Evolutionary conservation across 92 coral and sea anemone species (phyloP).

Genomic region (Epizoanthus illoricatus): DNA sequence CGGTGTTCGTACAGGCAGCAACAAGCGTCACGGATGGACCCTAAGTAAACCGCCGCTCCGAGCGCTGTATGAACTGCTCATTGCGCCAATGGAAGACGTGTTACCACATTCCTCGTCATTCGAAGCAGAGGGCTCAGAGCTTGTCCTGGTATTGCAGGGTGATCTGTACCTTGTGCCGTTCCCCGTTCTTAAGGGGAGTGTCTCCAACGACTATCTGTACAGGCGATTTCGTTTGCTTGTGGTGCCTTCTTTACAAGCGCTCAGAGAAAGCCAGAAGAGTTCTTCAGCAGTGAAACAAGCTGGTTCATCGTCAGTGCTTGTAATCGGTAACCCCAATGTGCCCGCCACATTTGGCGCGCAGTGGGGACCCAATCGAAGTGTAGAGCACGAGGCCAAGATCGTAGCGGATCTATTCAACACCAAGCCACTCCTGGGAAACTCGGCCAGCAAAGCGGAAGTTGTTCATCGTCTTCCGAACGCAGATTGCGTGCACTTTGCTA

Average conservation of each 20-base stretch:
- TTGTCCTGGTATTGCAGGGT: slow-evolving; percentile 92
- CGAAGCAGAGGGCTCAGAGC: slow-evolving; percentile 84
- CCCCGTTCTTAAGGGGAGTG: slow-evolving; percentile 85
- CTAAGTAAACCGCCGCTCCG: slow-evolving; percentile 84
- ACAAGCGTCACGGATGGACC: slow-evolving; percentile 64
- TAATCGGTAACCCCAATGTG: slow-evolving; percentile 93
- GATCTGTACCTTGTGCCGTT: slow-evolving; percentile 96
- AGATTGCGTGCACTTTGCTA: slow-evolving; percentile 95
- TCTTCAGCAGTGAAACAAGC: slow-evolving; percentile 40
- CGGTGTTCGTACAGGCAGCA: slow-evolving; percentile 75
- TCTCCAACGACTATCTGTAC: slow-evolving; percentile 86
- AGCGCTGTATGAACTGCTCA: slow-evolving; percentile 87
- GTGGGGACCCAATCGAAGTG: slow-evolving; percentile 91
- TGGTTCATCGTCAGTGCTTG: slow-evolving; percentile 71
- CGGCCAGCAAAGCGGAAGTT: slow-evolving; percentile 80
- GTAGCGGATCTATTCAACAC: slow-evolving; percentile 90
- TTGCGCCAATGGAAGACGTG: slow-evolving; percentile 92
- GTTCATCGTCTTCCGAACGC: slow-evolving; percentile 71
- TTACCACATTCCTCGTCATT: slow-evolving; percentile 77
- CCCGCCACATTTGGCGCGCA: slow-evolving; percentile 85
- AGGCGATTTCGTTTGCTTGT: slow-evolving; percentile 79
- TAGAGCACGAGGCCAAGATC: slow-evolving; percentile 95
- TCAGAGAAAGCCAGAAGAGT: slow-evolving; percentile 53
- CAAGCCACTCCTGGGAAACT: slow-evolving; percentile 83
- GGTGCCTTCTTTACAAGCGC: slow-evolving; percentile 87